phyloP scores from a whole-genome alignment of 2,113 vertebrate genomes.

The Hyperopisus bebe region DNA sequence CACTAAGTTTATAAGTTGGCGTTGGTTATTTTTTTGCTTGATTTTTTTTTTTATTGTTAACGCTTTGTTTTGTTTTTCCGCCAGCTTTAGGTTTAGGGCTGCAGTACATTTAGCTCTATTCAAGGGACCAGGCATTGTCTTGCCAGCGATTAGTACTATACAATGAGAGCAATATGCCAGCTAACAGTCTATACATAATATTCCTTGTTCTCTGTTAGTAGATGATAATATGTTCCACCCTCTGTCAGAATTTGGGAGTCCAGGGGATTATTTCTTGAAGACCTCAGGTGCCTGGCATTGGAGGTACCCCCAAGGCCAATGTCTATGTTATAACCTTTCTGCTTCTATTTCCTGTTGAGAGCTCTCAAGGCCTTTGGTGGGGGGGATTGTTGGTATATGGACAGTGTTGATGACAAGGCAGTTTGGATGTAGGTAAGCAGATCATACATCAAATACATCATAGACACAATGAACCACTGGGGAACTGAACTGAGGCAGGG shows the following conservation, averaged over 20 bases:
- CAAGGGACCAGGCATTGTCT: constrained; percentile 56
- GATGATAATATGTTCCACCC: constrained; percentile 65
- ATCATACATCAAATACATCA: too few relatives aligned
- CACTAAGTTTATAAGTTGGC: constrained; percentile 13
- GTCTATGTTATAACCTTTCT: constrained; percentile 44
- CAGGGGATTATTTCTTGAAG: constrained; percentile 51
- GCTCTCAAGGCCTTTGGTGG: constrained; percentile 27
- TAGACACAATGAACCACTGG: too few relatives aligned
- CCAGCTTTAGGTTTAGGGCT: constrained; percentile 61
- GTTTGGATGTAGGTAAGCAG: too few relatives aligned
- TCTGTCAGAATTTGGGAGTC: constrained; percentile 44
- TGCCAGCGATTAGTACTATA: constrained; percentile 68
- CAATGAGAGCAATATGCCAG: constrained; percentile 50
- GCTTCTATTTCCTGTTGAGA: constrained; percentile 41
- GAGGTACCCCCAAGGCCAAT: constrained; percentile 42
- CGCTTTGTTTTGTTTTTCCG: constrained; percentile 46
- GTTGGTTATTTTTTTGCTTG: constrained; percentile 2
- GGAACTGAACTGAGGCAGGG: too few relatives aligned
- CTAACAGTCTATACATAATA: constrained; percentile 65
- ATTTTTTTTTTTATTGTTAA: constrained; percentile 2
- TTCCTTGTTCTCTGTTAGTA: constrained; percentile 51
- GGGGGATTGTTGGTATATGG: background rate
- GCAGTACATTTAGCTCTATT: constrained; percentile 49
- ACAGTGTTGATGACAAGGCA: background rate
- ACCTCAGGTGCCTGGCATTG: constrained; percentile 55